Percentiles rank a stretch among this genome's conserved stretches.
phyloP scores from a whole-genome alignment of 2,797 vertebrate species.

The Serranus cabrilla region DNA sequence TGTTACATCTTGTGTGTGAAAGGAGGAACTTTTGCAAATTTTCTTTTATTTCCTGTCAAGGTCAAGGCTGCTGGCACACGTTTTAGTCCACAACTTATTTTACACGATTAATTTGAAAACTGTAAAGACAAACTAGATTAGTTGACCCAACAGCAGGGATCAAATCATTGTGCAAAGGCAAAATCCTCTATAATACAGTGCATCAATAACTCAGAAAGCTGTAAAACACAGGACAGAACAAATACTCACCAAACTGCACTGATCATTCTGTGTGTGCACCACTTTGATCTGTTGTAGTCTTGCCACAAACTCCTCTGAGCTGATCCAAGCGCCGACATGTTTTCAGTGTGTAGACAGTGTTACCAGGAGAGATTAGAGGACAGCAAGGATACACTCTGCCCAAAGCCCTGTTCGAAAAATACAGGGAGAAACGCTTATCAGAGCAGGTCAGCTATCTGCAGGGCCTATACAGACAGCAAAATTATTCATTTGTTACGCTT shows the following conservation, averaged over 20 bases:
- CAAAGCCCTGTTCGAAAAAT: slow-evolving; percentile 16
- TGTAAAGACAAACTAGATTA: too few species aligned
- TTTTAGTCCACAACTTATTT: too few species aligned
- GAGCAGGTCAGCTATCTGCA: slow-evolving; percentile 22
- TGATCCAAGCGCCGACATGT: slow-evolving; percentile 2
- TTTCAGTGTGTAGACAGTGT: slow-evolving; percentile 22
- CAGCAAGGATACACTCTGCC: slow-evolving; percentile 4
- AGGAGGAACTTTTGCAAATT: too few species aligned
- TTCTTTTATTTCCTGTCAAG: too few species aligned
- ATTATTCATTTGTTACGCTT: slow-evolving; percentile 14
- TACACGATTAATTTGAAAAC: too few species aligned
- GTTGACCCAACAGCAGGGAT: slow-evolving; percentile 1
- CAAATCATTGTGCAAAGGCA: not conserved
- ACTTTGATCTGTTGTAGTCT: slow-evolving; percentile 4
- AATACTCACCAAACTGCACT: slow-evolving; percentile 12
- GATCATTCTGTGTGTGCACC: not conserved
- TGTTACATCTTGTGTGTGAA: too few species aligned
- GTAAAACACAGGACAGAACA: slow-evolving; percentile 10
- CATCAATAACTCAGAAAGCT: slow-evolving; percentile 9
- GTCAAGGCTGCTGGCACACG: too few species aligned
- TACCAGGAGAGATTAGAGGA: slow-evolving; percentile 20
- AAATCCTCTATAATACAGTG: not conserved
- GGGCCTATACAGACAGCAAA: slow-evolving; percentile 12
- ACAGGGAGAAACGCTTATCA: slow-evolving; percentile 17
- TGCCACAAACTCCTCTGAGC: slow-evolving; percentile 22